Base-by-base conservation (phyloP, 2,888 invertebrate species). In the Tridacna crocea region DNA sequence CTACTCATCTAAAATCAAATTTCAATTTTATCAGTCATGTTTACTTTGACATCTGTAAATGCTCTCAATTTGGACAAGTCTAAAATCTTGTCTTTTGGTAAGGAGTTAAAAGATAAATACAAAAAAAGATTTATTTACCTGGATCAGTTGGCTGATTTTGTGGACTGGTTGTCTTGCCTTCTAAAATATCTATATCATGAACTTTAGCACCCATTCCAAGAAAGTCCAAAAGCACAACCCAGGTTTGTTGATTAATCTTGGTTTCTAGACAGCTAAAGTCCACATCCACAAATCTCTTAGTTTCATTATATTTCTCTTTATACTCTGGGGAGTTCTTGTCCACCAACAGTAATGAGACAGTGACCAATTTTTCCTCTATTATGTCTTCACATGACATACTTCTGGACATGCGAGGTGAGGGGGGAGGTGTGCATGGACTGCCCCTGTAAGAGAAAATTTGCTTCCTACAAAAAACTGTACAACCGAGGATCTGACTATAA, bases 191-290 rank as follows among this genome's bases (percentile, higher is more conserved):
- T 36, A 87, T 81, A 66, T 93, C 92, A 74, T 92, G 92, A 8
- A 94, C 91, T 76, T 93, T 94, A 61, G 94, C 93, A n/a, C 94
- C 94, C 83, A 95, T 88, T 47, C 98, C 98, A 92, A 99, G 97
- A 94, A 99, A 99, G 95, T 99, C 99, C 75, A 99, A 95, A 65
- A 99, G 96, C 51, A 98, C 97, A 90, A 98, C 97, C 99, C 99
- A 99, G 74, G 98, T 98, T 93, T 98, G 97, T 36, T 98, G 97
- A 93, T 98, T 98, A 87, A 99, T 96, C 48, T 98, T 97, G 85
- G 99, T 95, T 94, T 99, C 98, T 89, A 99, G 95, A 91, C 98
- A 97, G 94, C 98, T 98, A 94, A 99, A 98, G 93, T 98, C 98
- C 27, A 99, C 96, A 75, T 96, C 95, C 87, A 97, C 96, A 63